phyloP scores from a whole-genome alignment of 2,797 vertebrate genomes.

The Lepidocolaptes lacrymiger region DNA sequence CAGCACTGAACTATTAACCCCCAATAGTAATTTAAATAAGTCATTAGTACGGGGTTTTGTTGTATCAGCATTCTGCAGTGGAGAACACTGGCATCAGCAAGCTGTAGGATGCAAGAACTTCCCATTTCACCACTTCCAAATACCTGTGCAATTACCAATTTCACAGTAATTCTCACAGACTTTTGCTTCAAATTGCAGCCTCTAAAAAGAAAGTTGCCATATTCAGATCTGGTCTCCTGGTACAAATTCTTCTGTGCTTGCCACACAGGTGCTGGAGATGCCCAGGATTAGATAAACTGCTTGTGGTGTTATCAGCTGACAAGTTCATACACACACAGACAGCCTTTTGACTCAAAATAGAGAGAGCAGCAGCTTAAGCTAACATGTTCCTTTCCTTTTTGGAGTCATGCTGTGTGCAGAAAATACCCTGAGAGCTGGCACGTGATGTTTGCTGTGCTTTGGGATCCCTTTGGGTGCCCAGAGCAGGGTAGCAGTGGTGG shows the following conservation, averaged over 20 bases:
- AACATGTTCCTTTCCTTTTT: not conserved
- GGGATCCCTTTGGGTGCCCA: no score
- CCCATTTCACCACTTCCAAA: not conserved
- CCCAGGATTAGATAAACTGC: not conserved
- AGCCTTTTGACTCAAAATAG: not conserved
- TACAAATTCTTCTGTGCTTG: not conserved
- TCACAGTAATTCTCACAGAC: not conserved
- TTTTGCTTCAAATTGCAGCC: not conserved
- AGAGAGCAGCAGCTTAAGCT: not conserved
- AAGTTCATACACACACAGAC: not conserved
- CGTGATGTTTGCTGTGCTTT: fast-evolving
- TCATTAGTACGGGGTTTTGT: not conserved
- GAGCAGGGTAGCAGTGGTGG: no score
- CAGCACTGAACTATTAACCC: not conserved
- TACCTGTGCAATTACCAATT: not conserved
- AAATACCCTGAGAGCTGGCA: not conserved
- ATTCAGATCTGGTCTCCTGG: not conserved
- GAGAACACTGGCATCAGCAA: not conserved
- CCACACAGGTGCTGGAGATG: not conserved
- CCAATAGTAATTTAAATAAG: not conserved
- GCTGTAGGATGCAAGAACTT: not conserved
- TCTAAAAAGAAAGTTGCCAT: not conserved
- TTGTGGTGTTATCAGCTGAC: not conserved
- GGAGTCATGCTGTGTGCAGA: not conserved
- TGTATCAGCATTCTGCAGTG: not conserved